phyloP scores from a whole-genome alignment of 2,113 vertebrate genomes.

The Onychorhynchus coronatus region DNA sequence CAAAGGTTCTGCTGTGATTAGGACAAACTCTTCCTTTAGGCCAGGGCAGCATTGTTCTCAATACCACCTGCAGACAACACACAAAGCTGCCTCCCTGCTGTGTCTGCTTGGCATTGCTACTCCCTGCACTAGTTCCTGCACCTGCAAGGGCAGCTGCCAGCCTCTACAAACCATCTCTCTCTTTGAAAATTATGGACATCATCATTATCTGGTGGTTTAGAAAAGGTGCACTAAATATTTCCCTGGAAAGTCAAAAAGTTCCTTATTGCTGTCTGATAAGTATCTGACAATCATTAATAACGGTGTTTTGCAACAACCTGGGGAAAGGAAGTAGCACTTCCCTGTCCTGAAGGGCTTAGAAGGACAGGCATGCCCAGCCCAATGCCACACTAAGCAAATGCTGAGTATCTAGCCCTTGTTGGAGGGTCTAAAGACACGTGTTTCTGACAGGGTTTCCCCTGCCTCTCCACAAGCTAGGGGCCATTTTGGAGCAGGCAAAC shows the following conservation, averaged over 20 bases:
- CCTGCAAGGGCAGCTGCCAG: neutral
- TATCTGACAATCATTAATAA: neutral
- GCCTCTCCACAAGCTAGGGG: neutral
- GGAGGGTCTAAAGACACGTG: rapidly evolving
- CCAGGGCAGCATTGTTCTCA: neutral
- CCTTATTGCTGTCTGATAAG: neutral
- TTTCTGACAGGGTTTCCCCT: rapidly evolving
- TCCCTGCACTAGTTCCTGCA: neutral
- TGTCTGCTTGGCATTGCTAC: neutral
- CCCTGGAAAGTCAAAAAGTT: neutral
- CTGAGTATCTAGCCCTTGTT: neutral
- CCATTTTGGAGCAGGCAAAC: neutral
- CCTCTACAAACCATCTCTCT: neutral
- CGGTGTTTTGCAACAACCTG: neutral
- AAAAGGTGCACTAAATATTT: neutral
- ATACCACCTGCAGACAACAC: neutral
- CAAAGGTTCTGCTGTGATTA: neutral
- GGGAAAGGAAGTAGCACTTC: neutral
- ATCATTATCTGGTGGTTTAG: neutral
- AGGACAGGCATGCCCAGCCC: neutral
- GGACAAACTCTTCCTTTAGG: neutral
- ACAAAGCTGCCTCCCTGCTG: neutral
- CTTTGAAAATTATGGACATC: neutral
- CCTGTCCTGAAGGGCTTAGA: neutral
- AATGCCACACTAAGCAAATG: rapidly evolving